Base-by-base conservation (phyloP, 37 sponge, comb jelly and placozoan genomes). In the Eunapius fragilis region DNA sequence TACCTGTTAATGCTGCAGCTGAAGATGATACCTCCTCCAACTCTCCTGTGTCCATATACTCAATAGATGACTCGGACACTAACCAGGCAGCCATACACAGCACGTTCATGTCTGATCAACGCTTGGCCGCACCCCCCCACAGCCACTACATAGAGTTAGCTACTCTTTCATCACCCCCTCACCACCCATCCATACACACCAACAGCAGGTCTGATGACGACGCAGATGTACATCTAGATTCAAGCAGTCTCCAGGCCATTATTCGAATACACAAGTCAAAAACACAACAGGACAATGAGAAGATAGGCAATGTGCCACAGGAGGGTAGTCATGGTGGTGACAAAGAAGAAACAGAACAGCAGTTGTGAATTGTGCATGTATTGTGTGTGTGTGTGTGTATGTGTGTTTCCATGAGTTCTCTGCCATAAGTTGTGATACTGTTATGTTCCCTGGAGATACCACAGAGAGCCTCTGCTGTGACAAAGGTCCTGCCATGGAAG, bases 371-470 rank as follows among this genome's bases (percentile, higher is more conserved):
- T 58, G 6, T 41, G 41, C 6, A 41, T 6, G 6, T 41, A 58
- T 58, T 58, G 22, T 58, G 14, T 58, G 58, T 58, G 58, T 58
- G 58, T 58, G 58, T 58, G 2, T 58, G 58, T n/a, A n/a, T 58
- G 58, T 58, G 58, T 17, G 6, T 2, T 58, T 12, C 14, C 19
- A 58, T 58, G 58, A 58, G 58, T 58, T 58, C n/a, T n/a, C n/a
- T n/a, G n/a, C n/a, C n/a, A n/a, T n/a, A n/a, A n/a, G 41, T 11
- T 58, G 58, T 58, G 58, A 58, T 19, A 12, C 31, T 23, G 25
- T 76, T 32, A 83, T 68, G 89, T 92, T 47, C 92, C 92, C 22
- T 31, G 71, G 19, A 92, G 72, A 31, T 80, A 75, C 92, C 92
- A 92, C 33, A 58, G 82, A 14, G 88, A 41, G 34, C 89, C 92